phyloP scores from a whole-genome alignment of 1,140 invertebrate species.

The Linepithema humile region DNA sequence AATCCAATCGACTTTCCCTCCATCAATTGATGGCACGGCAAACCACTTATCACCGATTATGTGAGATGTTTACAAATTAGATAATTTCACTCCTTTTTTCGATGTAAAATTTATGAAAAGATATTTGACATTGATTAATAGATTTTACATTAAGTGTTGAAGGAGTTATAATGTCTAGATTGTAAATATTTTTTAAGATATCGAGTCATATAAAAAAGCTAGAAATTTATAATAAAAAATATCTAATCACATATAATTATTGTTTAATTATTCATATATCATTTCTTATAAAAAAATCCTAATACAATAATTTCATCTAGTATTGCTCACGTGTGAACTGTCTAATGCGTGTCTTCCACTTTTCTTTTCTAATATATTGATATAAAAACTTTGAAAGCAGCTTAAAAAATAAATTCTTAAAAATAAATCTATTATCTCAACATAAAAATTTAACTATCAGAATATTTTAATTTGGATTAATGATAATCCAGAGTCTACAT shows the following conservation, averaged over 20 bases:
- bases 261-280: neutral
- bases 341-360: neutral
- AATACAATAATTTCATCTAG: neutral
- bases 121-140: conserved; percentile 38
- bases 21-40: conserved; percentile 36
- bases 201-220: neutral
- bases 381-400: neutral
- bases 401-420: neutral
- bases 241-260: neutral
- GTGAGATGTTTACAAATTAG: conserved; percentile 36
- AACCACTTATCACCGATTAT: conserved; percentile 53
- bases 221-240: neutral
- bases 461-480: neutral
- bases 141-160: neutral
- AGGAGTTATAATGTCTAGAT: neutral
- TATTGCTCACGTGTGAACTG: neutral
- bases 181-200: neutral
- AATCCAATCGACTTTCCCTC: conserved; percentile 60
- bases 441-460: neutral
- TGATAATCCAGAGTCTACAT: neutral
- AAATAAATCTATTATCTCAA: neutral
- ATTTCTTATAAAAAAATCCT: conserved; percentile 4
- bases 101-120: conserved; percentile 20
- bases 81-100: conserved; percentile 33
- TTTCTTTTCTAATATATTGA: neutral